A percentile compares a stretch with the other conserved stretches of the same genome.
Evolutionary conservation across 2,888 invertebrate genomes (phyloP).

Genomic region (Acleris literana): DNA sequence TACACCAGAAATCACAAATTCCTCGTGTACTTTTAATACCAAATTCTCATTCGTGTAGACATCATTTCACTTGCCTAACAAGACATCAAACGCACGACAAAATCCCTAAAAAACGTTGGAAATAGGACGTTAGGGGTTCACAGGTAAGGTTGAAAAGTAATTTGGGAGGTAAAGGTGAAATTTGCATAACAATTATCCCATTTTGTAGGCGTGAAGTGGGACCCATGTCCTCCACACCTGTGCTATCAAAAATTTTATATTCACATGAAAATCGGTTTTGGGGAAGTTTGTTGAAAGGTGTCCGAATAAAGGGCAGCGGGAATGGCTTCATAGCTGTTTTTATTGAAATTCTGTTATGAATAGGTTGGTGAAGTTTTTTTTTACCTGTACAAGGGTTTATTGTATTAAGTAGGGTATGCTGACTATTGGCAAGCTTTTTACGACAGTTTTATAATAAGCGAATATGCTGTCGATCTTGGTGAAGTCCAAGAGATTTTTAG

Average conservation of each 20-base stretch:
- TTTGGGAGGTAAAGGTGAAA: background rate
- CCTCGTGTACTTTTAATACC: slow-evolving; percentile 19
- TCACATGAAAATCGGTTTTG: slow-evolving; percentile 5
- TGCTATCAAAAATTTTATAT: background rate
- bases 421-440: too few species aligned
- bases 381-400: background rate
- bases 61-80: slow-evolving; percentile 32
- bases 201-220: slow-evolving; percentile 27
- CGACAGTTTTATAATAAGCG: too few species aligned
- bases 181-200: slow-evolving; percentile 34
- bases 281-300: background rate
- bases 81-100: slow-evolving; percentile 23
- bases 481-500: too few species aligned
- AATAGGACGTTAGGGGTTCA: slow-evolving; percentile 4
- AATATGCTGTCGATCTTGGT: too few species aligned
- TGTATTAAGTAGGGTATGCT: too few species aligned
- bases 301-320: background rate
- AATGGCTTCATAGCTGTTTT: background rate
- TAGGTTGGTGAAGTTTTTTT: background rate
- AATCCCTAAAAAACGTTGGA: background rate
- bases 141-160: slow-evolving; percentile 6
- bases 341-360: background rate
- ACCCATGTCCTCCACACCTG: slow-evolving; percentile 34
- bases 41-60: slow-evolving; percentile 30
- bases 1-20: slow-evolving; percentile 14